Evolutionary conservation across 2,113 vertebrate species (phyloP).

Genomic region (Sylvietta virens): DNA sequence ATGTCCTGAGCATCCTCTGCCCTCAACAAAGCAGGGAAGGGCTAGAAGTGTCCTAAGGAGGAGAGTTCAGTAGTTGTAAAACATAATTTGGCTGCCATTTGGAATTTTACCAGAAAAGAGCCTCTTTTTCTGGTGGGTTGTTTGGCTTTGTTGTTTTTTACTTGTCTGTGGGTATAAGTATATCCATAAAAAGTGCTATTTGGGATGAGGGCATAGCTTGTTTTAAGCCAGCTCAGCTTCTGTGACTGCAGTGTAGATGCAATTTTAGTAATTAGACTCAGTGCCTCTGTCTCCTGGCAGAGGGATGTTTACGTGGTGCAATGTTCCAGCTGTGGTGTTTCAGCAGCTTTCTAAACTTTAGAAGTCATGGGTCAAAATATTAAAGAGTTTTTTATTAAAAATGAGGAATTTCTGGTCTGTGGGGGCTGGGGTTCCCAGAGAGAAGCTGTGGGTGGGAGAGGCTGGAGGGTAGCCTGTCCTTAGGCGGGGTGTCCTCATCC

Average conservation of each 20-base stretch:
- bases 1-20: background rate
- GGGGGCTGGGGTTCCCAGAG: background rate
- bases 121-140: background rate
- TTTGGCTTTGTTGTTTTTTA: background rate
- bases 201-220: background rate
- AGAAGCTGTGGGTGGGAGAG: background rate
- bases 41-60: background rate
- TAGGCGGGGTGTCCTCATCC: background rate
- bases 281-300: background rate
- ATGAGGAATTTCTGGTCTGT: background rate
- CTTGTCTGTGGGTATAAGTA: background rate
- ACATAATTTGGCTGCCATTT: background rate
- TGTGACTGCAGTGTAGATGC: background rate
- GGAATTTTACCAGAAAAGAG: background rate
- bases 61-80: background rate
- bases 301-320: background rate
- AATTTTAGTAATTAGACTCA: background rate
- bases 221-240: background rate
- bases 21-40: background rate
- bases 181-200: background rate
- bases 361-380: background rate
- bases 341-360: background rate
- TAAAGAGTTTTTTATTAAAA: background rate
- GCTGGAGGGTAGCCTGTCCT: background rate
- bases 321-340: accelerated